Percentiles rank a stretch among this genome's conserved stretches.
These are phyloP conservation scores for Gobius niger DNA, from an alignment of 2,113 vertebrate species.

Conservation along the genomic window DNA sequence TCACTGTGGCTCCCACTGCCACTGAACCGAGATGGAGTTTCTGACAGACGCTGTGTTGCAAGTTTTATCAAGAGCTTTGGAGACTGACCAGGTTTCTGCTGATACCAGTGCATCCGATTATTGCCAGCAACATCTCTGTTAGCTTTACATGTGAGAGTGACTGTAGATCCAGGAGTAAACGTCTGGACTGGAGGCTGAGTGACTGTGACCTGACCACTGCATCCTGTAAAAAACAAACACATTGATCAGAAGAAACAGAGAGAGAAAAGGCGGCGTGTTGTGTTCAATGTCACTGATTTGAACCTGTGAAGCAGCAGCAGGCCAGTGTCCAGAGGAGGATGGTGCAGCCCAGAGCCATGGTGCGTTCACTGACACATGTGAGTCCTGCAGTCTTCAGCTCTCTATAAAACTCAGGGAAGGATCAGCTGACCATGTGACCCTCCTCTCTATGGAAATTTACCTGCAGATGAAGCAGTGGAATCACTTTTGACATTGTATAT, in stretches of 20 bases:
- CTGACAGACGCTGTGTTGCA: background rate
- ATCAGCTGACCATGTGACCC: conserved; percentile 46
- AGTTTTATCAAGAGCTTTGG: conserved; percentile 52
- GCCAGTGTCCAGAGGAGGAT: conserved; percentile 25
- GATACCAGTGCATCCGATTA: conserved; percentile 37
- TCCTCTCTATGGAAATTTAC: conserved; percentile 30
- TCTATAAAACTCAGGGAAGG: conserved; percentile 57
- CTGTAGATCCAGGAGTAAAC: too few species aligned
- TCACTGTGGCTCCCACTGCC: background rate
- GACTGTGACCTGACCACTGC: too few species aligned
- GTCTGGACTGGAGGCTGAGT: too few species aligned
- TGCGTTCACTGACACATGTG: conserved; percentile 33
- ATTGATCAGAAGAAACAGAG: conserved; percentile 20
- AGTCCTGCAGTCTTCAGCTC: conserved; percentile 46
- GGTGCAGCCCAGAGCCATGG: conserved; percentile 46
- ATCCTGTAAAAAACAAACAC: conserved; percentile 42
- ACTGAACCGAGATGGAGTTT: conserved; percentile 54
- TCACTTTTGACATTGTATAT: too few species aligned
- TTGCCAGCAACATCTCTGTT: too few species aligned
- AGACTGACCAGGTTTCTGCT: conserved; percentile 62
- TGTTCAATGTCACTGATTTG: conserved; percentile 17
- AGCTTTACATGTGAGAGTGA: too few species aligned
- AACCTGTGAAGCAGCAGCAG: conserved; percentile 33
- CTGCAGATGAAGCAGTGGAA: too few species aligned
- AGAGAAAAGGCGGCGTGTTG: conserved; percentile 23